phyloP scores from a whole-genome alignment of 1,140 invertebrate species.

The Achatina immaculata region DNA sequence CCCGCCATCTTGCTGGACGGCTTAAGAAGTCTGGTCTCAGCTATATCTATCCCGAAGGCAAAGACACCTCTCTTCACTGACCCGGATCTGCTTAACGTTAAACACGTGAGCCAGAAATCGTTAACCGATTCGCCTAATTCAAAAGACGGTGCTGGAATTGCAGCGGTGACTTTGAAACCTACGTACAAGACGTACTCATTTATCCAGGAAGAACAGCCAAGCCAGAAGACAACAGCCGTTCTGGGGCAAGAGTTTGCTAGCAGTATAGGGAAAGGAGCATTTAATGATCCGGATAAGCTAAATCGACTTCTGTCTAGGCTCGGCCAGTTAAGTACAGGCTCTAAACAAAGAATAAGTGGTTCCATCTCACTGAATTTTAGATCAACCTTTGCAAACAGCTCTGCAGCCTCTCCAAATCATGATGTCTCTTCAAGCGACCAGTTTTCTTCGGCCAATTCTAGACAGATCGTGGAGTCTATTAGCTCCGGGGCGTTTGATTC shows the following conservation, averaged over 20 bases:
- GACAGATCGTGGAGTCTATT: too few relatives aligned
- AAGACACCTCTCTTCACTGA: too few relatives aligned
- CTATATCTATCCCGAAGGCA: neutral
- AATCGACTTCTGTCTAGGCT: neutral
- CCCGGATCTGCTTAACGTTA: neutral
- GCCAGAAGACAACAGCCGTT: neutral
- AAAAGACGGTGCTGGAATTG: neutral
- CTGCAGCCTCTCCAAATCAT: too few relatives aligned
- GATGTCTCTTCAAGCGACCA: too few relatives aligned
- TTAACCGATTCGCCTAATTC: too few relatives aligned
- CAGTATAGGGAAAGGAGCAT: neutral
- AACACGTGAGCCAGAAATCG: neutral
- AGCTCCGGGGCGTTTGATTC: too few relatives aligned
- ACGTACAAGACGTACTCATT: neutral
- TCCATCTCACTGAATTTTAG: too few relatives aligned
- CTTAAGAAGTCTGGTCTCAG: neutral
- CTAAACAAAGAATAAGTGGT: neutral
- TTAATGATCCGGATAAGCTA: neutral
- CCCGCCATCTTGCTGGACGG: neutral
- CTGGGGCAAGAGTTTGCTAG: neutral
- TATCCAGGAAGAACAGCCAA: neutral
- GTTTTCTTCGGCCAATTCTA: too few relatives aligned
- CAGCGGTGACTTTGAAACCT: too few relatives aligned
- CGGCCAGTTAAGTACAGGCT: neutral
- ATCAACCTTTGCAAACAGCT: too few relatives aligned